These are phyloP conservation scores for Meganola albula DNA, from an alignment of 2,888 invertebrate genomes.

Conservation along the genomic window DNA sequence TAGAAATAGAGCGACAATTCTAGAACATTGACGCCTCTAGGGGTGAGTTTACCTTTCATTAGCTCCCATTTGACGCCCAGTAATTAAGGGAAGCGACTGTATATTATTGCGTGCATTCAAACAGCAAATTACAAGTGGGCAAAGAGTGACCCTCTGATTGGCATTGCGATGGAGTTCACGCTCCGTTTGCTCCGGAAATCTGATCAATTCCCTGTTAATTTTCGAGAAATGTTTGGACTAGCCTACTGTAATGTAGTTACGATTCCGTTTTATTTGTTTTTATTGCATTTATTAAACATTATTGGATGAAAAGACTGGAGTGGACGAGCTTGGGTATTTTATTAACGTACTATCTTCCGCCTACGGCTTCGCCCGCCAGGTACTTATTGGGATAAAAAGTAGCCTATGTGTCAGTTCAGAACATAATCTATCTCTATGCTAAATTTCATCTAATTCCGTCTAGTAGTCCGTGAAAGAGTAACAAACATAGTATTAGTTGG, in stretches of 20 bases:
- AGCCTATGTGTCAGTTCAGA: no score
- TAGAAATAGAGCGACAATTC: no score
- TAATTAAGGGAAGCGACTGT: conserved; percentile 18
- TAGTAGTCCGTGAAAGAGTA: no score
- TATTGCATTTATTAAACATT: no score
- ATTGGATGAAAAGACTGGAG: no score
- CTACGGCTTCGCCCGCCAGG: no score
- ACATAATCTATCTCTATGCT: no score
- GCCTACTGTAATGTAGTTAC: conserved; percentile 45
- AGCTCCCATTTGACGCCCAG: conserved; percentile 9
- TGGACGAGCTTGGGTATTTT: no score
- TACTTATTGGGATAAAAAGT: no score
- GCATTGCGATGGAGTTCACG: conserved; percentile 67
- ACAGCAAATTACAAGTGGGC: conserved; percentile 38
- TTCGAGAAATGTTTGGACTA: conserved; percentile 54
- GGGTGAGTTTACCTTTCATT: conserved; percentile 9
- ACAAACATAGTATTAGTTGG: no score
- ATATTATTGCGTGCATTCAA: conserved; percentile 32
- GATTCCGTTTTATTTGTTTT: conserved; percentile 39
- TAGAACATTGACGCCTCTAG: neutral
- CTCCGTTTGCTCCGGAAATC: conserved; percentile 65
- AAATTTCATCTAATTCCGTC: no score
- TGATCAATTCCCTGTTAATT: conserved; percentile 69
- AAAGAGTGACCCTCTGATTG: conserved; percentile 51
- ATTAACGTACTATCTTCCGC: no score